Conservation (phyloP, 2,797 vertebrate species). For the Merluccius polli region DNA sequence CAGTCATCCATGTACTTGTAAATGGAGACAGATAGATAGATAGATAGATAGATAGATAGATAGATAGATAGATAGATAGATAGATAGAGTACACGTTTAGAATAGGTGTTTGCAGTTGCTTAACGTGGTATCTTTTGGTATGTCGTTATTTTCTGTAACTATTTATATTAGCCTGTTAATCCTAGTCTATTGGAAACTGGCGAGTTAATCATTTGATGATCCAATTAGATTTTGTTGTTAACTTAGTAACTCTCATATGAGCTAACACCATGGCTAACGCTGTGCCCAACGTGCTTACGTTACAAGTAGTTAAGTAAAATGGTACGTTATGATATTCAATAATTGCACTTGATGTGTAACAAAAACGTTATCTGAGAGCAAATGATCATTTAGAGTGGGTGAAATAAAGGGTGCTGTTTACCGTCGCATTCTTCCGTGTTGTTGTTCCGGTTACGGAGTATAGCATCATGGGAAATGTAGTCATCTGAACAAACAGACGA, state of each 20-base stretch:
- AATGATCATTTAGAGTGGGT: background rate
- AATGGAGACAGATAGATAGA: too few species aligned
- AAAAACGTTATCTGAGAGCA: background rate
- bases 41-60: too few species aligned
- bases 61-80: too few species aligned
- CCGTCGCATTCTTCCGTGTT: slow-evolving; percentile 1
- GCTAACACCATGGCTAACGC: background rate
- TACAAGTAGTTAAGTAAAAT: background rate
- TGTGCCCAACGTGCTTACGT: background rate
- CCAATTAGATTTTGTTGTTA: background rate
- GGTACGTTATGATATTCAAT: background rate
- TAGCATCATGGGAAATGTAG: background rate
- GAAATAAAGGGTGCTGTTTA: background rate
- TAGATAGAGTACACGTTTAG: background rate
- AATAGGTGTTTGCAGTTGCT: background rate
- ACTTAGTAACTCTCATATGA: background rate
- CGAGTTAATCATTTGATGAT: background rate
- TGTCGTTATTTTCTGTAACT: too few species aligned
- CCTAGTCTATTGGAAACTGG: background rate
- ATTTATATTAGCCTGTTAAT: background rate
- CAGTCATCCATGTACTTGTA: too few species aligned
- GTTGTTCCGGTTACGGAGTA: background rate
- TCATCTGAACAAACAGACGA: background rate
- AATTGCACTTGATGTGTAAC: background rate
- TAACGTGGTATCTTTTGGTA: too few species aligned